A percentile compares a stretch with the other conserved stretches of the same genome.
Conservation (phyloP, 2,797 vertebrate genomes). For the Cygnus olor region DNA sequence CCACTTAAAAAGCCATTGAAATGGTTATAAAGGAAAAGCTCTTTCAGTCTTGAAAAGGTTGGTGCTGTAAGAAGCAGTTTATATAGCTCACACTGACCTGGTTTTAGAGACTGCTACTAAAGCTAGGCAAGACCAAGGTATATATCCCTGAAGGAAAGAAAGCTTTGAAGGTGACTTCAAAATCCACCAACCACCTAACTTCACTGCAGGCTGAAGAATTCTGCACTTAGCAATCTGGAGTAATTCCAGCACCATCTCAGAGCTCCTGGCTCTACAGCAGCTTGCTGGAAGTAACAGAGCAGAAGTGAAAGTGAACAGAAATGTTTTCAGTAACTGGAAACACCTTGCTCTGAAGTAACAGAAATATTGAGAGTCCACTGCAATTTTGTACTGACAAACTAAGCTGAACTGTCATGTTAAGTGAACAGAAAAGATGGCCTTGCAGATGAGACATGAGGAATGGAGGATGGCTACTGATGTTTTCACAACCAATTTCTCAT, state of each 20-base stretch:
- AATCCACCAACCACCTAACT: neutral
- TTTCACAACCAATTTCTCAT: neutral
- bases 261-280: neutral
- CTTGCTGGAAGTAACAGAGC: neutral
- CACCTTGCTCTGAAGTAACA: neutral
- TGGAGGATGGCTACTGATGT: rapidly evolving
- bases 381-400: neutral
- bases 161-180: neutral
- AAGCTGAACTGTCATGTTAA: neutral
- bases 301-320: neutral
- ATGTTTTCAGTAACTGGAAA: neutral
- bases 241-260: neutral
- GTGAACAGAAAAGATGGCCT: neutral
- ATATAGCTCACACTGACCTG: neutral
- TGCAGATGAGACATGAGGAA: rapidly evolving
- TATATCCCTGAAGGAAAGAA: neutral
- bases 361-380: neutral
- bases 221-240: neutral
- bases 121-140: neutral
- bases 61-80: neutral
- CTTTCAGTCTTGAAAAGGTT: neutral
- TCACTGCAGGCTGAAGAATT: neutral
- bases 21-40: neutral
- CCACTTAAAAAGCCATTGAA: neutral
- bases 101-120: neutral